Base-by-base conservation (phyloP, 2,113 vertebrate species). In the Seriola dumerili region DNA sequence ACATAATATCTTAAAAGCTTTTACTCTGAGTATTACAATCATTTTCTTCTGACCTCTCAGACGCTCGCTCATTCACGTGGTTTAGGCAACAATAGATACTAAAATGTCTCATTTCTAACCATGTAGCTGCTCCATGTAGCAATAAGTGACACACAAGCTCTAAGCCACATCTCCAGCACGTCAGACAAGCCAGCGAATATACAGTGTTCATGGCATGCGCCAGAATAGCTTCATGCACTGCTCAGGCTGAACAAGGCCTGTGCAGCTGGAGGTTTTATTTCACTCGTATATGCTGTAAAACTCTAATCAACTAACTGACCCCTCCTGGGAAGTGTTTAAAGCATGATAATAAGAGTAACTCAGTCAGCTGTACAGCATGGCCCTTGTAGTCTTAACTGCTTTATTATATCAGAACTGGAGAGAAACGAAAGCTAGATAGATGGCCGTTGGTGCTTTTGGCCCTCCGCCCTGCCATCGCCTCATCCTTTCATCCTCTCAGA, bases 61-160 rank as follows among this genome's bases (percentile, higher is more conserved):
- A 36, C 5, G 36, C 72, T 84, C 76, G 72, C 83, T 83, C 2
- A 36, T 8, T 75, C n/a, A 23, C 34, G 4, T 59, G 44, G 19
- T 86, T 85, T 32, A 71, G 17, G 36, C 38, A 58, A 78, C 16
- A 59, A 12, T 23, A 8, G 21, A 80, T 38, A 85, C 85, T 80
- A 76, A 88, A 85, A 67, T 4, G 23, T 7, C 52, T 3, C 64
- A 86, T 89, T 76, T 86, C 72, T 88, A 89, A 93, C 80, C 69
- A 42, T 23, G 34, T n/a, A 64, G 36, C 67, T 73, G 62, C 59
- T 46, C 50, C 46, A 7, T 72, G 61, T 64, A 75, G 65, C 17
- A 14, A 36, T 59, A 66, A 65, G 42, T 67, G 36, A 67, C 70
- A 48, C 58, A 55, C 21, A 13, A 70, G 64, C 55, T 6, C 36